These are phyloP conservation scores for Caranx melampygus DNA, from an alignment of 2,113 vertebrate species.

Conservation along the genomic window DNA sequence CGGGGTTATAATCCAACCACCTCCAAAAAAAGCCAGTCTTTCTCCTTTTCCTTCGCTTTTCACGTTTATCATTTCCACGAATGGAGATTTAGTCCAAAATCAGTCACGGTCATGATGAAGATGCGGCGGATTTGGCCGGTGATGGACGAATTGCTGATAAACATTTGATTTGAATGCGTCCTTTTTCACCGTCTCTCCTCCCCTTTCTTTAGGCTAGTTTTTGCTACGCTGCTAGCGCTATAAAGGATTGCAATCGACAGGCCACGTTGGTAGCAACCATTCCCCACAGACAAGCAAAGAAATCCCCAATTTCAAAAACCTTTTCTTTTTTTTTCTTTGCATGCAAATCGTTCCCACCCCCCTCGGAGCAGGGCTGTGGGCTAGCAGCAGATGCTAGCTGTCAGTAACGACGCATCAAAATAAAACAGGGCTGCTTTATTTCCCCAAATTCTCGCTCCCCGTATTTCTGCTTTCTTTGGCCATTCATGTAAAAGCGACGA, in stretches of 20 bases:
- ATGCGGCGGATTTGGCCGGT: conserved; percentile 67
- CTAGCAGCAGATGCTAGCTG: conserved; percentile 83
- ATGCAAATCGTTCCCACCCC: conserved; percentile 75
- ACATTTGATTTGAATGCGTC: conserved; percentile 84
- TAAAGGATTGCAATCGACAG: conserved; percentile 62
- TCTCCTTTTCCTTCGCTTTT: conserved; percentile 77
- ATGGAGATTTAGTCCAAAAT: conserved; percentile 58
- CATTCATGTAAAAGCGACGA: conserved; percentile 38
- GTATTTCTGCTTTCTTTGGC: conserved; percentile 14
- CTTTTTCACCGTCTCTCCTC: conserved; percentile 78
- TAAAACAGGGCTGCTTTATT: conserved; percentile 77
- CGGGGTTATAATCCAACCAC: conserved; percentile 84
- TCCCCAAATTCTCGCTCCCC: conserved; percentile 48
- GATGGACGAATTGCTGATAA: conserved; percentile 78
- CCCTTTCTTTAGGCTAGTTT: conserved; percentile 79
- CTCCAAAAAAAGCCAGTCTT: conserved; percentile 80
- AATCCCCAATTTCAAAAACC: conserved; percentile 59
- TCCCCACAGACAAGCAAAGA: conserved; percentile 49
- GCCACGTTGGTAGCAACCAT: conserved; percentile 72
- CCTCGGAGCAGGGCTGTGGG: conserved; percentile 63
- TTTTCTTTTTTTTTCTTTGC: conserved; percentile 42
- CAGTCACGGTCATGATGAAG: conserved; percentile 72
- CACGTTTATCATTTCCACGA: conserved; percentile 78
- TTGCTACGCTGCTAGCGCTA: conserved; percentile 72
- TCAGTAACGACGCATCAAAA: conserved; percentile 86